Base-by-base conservation (phyloP, 2,888 invertebrate species). In the Phyto melanocephala region DNA sequence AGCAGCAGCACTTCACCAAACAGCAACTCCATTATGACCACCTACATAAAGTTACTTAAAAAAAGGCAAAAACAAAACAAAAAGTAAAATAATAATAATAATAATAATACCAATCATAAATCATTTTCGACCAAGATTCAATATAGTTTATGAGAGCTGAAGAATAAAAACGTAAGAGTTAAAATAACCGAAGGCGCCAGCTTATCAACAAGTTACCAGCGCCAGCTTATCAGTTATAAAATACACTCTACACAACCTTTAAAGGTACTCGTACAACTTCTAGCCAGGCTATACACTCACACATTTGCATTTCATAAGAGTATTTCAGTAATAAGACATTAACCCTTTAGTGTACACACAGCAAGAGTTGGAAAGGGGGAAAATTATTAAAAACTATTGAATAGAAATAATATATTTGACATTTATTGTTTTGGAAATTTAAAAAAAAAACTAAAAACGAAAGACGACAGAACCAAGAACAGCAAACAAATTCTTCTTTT, bases 111-210 rank as follows among this genome's bases (percentile, higher is more conserved):
- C 28, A 28, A 28, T 79, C 71, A 82, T 82, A 79, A 75, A 82
- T 82, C 82, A 82, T 76, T 79, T 79, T 82, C 79, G 71, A 79
- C 60, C 62, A 76, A 75, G 65, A 82, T 58, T 60, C 58, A 70
- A 65, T 79, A 65, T 20, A 65, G 52, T 74, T 75, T 78, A 78
- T 70, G 52, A 58, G 70, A 78, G 78, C 70, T 37, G 28, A 63
- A 63, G 22, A 72, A 71, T 42, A 22, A 28, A 70, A 60, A 50
- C 42, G 50, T 47, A 65, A 20, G 20, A 68, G 24, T 8, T 86
- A 86, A 87, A 87, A 88, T 88, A 87, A 87, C 87, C 87, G 85
- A 86, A 89, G 89, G 89, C 89, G 89, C 89, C 89, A 89, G 88
- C 89, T 89, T 89, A 89, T 89, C 89, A 87, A 85, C 83, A 77